These are phyloP conservation scores for Spea hammondii DNA, from an alignment of 2,797 vertebrate species.

Conservation along the genomic window DNA sequence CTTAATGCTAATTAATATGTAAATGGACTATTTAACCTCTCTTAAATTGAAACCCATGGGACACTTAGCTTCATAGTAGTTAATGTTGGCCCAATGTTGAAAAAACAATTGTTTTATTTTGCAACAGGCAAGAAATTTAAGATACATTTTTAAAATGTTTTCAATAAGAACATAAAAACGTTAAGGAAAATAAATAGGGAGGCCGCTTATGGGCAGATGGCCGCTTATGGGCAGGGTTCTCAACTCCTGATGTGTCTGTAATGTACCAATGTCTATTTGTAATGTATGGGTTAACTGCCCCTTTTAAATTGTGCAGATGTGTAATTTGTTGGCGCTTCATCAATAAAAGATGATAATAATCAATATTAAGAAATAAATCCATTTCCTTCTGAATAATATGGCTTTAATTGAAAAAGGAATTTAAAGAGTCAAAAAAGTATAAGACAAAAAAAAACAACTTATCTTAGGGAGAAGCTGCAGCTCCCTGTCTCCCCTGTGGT, in stretches of 20 bases:
- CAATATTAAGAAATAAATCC: neutral
- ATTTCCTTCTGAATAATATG: neutral
- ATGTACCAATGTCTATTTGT: no score
- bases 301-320: no score
- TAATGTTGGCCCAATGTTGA: slow-evolving; percentile 55
- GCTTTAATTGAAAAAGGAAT: no score
- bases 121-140: slow-evolving; percentile 57
- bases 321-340: no score
- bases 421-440: no score
- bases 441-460: no score
- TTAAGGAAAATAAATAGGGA: slow-evolving; percentile 4
- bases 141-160: slow-evolving; percentile 26
- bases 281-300: no score
- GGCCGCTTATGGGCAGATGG: no score
- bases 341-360: neutral
- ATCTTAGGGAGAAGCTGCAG: no score
- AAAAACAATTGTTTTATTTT: slow-evolving; percentile 60
- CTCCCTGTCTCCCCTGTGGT: no score
- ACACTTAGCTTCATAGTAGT: slow-evolving; percentile 65
- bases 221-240: no score
- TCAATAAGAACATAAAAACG: slow-evolving; percentile 6
- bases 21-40: slow-evolving; percentile 66
- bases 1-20: slow-evolving; percentile 62
- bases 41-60: slow-evolving; percentile 57
- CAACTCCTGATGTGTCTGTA: no score